Conservation (phyloP, 2,797 vertebrate species). For the Lithobates sylvaticus region DNA sequence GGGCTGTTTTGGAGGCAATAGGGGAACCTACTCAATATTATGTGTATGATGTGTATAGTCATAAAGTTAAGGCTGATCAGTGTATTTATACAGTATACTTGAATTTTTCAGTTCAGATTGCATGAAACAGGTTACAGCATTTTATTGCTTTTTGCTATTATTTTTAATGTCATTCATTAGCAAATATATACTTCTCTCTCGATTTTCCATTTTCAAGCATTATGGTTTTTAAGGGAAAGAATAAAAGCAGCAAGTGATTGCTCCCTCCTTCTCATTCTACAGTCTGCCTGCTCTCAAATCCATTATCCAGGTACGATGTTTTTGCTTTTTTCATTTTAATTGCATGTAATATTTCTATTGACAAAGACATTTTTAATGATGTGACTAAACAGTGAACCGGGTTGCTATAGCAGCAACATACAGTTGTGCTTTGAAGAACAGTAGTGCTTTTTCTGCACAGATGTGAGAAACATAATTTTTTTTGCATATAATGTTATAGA, state of each 20-base stretch:
- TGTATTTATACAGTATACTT: too few species aligned
- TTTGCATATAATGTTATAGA: not conserved
- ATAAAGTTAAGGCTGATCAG: too few species aligned
- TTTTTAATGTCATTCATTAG: not conserved
- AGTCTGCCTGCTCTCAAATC: not conserved
- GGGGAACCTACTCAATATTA: too few species aligned
- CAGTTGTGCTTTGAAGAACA: not conserved
- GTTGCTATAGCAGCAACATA: slow-evolving; percentile 10
- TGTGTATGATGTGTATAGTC: too few species aligned
- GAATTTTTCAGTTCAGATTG: too few species aligned
- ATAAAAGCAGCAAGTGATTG: not conserved
- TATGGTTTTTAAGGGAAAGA: not conserved
- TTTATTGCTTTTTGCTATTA: too few species aligned
- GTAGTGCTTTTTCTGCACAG: not conserved
- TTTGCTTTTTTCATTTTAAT: not conserved
- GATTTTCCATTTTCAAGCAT: not conserved
- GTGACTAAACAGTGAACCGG: not conserved
- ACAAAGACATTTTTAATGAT: not conserved
- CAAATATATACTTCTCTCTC: not conserved
- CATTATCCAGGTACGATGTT: not conserved
- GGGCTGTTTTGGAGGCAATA: too few species aligned
- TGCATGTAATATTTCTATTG: slow-evolving; percentile 5
- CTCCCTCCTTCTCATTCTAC: not conserved
- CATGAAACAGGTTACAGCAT: not conserved
- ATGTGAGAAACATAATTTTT: not conserved